Evolutionary conservation across 2,113 vertebrate species (phyloP).

Genomic region (Rhynchomys soricoides): DNA sequence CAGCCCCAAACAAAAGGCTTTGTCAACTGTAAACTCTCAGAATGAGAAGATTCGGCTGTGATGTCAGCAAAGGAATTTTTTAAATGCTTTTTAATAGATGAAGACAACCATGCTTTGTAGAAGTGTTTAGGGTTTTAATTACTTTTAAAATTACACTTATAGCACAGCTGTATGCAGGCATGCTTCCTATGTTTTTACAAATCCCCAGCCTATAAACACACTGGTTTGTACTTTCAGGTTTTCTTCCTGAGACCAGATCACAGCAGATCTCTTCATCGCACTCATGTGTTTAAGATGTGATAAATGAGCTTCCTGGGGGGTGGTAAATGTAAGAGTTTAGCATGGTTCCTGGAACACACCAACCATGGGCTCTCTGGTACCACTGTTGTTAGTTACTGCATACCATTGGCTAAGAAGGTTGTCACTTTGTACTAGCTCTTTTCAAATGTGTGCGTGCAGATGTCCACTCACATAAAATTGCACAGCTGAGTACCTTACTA

Average conservation of each 20-base stretch:
- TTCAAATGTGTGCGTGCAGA: slow-evolving; percentile 27
- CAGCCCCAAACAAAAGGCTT: neutral
- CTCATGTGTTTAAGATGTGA: neutral
- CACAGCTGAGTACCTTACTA: slow-evolving; percentile 33
- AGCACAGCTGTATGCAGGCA: neutral
- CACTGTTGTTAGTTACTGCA: slow-evolving; percentile 27
- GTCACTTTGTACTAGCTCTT: slow-evolving; percentile 63
- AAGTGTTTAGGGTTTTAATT: neutral
- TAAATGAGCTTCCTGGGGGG: neutral
- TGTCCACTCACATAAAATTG: slow-evolving; percentile 67
- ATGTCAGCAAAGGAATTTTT: neutral
- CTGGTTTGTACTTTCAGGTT: neutral
- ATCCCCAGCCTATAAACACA: neutral
- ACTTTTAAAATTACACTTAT: neutral
- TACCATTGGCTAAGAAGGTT: slow-evolving; percentile 13
- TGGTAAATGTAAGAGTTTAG: neutral
- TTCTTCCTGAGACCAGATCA: neutral
- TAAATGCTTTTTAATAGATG: neutral
- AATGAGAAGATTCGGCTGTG: neutral
- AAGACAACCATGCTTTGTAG: neutral
- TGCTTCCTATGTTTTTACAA: neutral
- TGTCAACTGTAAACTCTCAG: neutral
- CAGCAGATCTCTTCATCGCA: neutral
- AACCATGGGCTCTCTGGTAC: neutral
- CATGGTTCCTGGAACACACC: neutral